Evolutionary conservation across 2,113 vertebrate species (phyloP).

Genomic region (Oplegnathus fasciatus): DNA sequence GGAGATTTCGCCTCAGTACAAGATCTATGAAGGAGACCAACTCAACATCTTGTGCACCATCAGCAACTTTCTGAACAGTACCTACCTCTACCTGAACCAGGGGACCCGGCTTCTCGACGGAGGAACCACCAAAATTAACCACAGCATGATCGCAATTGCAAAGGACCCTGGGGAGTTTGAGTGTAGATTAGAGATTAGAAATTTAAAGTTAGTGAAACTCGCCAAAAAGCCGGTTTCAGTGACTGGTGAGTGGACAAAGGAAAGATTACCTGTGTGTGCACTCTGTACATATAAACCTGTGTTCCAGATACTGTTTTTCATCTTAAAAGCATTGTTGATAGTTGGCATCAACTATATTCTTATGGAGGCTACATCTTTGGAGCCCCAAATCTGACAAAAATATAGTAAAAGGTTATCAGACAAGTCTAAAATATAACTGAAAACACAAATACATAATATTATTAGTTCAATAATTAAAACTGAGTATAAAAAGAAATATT

Average conservation of each 20-base stretch:
- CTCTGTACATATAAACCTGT: neutral
- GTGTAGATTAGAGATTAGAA: constrained; percentile 58
- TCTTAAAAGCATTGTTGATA: neutral
- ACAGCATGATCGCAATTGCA: constrained; percentile 39
- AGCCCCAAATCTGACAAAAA: neutral
- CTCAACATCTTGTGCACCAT: constrained; percentile 69
- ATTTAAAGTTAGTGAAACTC: constrained; percentile 37
- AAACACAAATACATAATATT: neutral
- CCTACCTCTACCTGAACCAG: constrained; percentile 52
- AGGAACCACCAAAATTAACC: neutral
- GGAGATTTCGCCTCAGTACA: constrained; percentile 56
- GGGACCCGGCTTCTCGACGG: constrained; percentile 19
- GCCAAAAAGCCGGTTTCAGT: constrained; percentile 48
- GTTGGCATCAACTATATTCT: neutral
- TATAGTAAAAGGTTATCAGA: neutral
- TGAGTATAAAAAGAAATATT: too few species aligned
- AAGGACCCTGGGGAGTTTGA: constrained; percentile 61
- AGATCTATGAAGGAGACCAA: constrained; percentile 80
- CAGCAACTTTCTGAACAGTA: fast-evolving
- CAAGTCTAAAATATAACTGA: neutral
- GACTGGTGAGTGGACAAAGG: constrained; percentile 69
- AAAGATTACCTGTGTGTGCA: neutral
- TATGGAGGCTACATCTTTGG: neutral
- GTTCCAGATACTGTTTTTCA: neutral
- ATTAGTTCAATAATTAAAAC: neutral